Base-by-base conservation (phyloP, 2,888 invertebrate species). In the Drosophila maculinotata region DNA sequence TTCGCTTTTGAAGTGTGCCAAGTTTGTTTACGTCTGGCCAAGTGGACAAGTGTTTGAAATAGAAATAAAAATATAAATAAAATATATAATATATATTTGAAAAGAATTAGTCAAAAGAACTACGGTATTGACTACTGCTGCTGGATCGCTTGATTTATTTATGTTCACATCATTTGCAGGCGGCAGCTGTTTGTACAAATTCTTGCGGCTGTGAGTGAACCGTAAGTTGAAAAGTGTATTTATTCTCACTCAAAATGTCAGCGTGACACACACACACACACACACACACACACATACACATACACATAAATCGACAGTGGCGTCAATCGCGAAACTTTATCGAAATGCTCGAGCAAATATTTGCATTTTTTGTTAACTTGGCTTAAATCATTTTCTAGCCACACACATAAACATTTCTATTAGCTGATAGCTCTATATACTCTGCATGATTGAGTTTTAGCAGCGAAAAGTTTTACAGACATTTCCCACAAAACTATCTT, bases 141-240 rank as follows among this genome's bases (percentile, higher is more conserved):
- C n/a, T n/a, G n/a, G 58, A 63, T 45, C 42, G 39, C 26, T 14
- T 42, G 26, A 14, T 26, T 6, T 68, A 41, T 74, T 69, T 60
- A 53, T 56, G 51, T 45, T 26, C 41, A 25, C 52, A 57, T 57
- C 59, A 65, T 17, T 57, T 47, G 58, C 38, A 36, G 70, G 44
- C 75, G 70, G 44, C 75, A 69, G 51, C 59, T 76, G 56, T 48
- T 45, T 10, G 67, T 38, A 42, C 39, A 42, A 49, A n/a, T n/a
- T n/a, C n/a, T n/a, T n/a, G n/a, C n/a, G n/a, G n/a, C 36, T 66
- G 35, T 53, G 44, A 17, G 31, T 26, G 14, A 26, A 23, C n/a
- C 47, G 71, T 72, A 72, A 72, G 72, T 72, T 69, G 47, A 39
- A 74, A 52, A 56, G 31, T 31, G 57, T 39, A 54, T 56, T 53